Evolutionary conservation across 2,888 invertebrate genomes (phyloP).

Genomic region (Neoascia interrupta): DNA sequence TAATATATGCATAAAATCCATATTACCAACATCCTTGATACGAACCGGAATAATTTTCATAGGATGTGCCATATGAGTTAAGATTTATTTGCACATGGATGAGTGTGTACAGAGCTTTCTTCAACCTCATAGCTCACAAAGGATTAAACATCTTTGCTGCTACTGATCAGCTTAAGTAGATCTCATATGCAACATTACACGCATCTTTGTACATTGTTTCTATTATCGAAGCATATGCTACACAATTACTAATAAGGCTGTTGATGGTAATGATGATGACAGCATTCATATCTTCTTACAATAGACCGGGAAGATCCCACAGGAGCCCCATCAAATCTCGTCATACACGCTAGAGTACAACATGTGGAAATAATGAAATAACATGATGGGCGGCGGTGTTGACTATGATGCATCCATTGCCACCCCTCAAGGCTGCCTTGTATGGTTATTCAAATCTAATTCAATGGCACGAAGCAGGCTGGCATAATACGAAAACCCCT

Average conservation of each 20-base stretch:
- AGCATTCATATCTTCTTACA: conserved; percentile 56
- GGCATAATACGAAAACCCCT: background rate
- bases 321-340: conserved; percentile 11
- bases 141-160: conserved; percentile 22
- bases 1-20: conserved; percentile 7
- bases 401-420: conserved; percentile 53
- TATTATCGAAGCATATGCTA: conserved; percentile 56
- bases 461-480: conserved; percentile 55
- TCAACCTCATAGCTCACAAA: no score
- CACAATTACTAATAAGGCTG: conserved; percentile 64
- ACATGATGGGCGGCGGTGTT: conserved; percentile 48
- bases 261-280: conserved; percentile 69
- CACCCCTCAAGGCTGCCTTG: conserved; percentile 27
- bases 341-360: conserved; percentile 44
- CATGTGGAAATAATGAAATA: conserved; percentile 65
- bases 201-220: conserved; percentile 51
- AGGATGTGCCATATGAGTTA: conserved; percentile 10
- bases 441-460: conserved; percentile 61
- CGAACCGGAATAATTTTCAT: conserved; percentile 33
- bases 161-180: conserved; percentile 22
- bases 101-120: background rate
- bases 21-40: conserved; percentile 6
- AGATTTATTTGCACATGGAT: conserved; percentile 42
- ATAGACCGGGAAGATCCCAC: conserved; percentile 4
- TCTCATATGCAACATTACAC: conserved; percentile 29